Evolutionary conservation across 2,113 vertebrate species (phyloP).

Genomic region (Phalacrocorax pelagicus): DNA sequence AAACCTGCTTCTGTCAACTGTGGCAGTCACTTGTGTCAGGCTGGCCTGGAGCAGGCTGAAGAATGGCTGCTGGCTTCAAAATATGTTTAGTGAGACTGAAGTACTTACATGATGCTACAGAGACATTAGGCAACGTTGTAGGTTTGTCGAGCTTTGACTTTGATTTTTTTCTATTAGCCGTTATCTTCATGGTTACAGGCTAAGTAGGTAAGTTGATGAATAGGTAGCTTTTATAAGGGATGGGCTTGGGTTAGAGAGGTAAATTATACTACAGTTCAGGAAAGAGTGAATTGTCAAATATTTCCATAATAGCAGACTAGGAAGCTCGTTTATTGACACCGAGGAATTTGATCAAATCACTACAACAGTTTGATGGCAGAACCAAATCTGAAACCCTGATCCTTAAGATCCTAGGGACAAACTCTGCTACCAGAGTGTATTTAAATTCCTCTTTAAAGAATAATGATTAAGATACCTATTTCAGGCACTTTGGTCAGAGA

Average conservation of each 20-base stretch:
- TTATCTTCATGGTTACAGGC: neutral
- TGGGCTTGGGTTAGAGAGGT: neutral
- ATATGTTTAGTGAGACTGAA: neutral
- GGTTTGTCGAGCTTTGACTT: neutral
- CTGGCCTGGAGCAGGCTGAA: neutral
- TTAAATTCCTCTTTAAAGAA: neutral
- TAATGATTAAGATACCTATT: neutral
- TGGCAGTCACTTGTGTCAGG: neutral
- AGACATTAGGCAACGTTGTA: neutral
- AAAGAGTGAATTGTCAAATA: neutral
- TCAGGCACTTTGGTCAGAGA: neutral
- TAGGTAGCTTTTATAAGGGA: neutral
- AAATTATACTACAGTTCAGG: neutral
- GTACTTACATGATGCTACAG: neutral
- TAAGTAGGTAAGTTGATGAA: neutral
- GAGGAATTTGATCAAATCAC: neutral
- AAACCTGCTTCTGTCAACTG: neutral
- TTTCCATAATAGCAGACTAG: neutral
- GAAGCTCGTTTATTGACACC: neutral
- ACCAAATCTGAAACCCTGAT: neutral
- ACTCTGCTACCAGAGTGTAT: fast-evolving
- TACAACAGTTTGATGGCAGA: neutral
- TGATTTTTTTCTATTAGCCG: neutral
- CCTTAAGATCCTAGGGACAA: neutral
- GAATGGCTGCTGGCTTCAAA: neutral